Percentiles rank a stretch among this genome's conserved stretches.
Evolutionary conservation across 2,888 invertebrate genomes (phyloP).

Genomic region (Aphidius colemani): DNA sequence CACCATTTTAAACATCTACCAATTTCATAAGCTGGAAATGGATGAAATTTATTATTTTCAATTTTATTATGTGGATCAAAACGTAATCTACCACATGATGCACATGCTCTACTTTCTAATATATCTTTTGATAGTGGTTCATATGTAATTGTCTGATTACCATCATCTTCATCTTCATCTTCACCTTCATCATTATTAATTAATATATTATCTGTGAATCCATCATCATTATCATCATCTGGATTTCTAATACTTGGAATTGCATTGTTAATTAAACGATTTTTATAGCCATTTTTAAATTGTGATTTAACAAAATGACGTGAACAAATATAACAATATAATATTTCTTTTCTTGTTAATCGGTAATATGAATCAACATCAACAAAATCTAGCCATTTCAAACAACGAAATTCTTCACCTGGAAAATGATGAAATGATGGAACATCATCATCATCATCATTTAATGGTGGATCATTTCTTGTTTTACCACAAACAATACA

Average conservation of each 20-base stretch:
- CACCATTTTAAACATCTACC: constrained; percentile 57
- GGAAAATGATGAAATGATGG: constrained; percentile 58
- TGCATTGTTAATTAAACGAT: constrained; percentile 50
- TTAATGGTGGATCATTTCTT: constrained; percentile 48
- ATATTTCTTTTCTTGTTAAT: constrained; percentile 55
- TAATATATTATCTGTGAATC: constrained; percentile 37
- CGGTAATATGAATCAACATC: constrained; percentile 57
- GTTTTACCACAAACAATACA: constrained; percentile 52
- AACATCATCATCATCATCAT: constrained; percentile 46
- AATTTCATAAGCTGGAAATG: constrained; percentile 58
- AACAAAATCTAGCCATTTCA: constrained; percentile 57
- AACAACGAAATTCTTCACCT: constrained; percentile 56
- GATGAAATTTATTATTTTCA: constrained; percentile 56
- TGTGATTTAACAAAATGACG: constrained; percentile 54
- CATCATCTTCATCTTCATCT: constrained; percentile 38
- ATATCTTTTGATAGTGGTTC: constrained; percentile 47
- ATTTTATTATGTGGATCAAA: constrained; percentile 52
- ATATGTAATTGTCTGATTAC: constrained; percentile 43
- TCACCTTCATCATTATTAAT: constrained; percentile 34
- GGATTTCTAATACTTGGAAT: constrained; percentile 51
- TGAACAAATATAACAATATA: constrained; percentile 57
- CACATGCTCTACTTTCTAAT: constrained; percentile 55
- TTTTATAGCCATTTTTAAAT: constrained; percentile 48
- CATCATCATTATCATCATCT: constrained; percentile 29
- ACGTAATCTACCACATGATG: constrained; percentile 53